phyloP scores from a whole-genome alignment of 2,888 invertebrate species.

The Silvanus unidentatus region DNA sequence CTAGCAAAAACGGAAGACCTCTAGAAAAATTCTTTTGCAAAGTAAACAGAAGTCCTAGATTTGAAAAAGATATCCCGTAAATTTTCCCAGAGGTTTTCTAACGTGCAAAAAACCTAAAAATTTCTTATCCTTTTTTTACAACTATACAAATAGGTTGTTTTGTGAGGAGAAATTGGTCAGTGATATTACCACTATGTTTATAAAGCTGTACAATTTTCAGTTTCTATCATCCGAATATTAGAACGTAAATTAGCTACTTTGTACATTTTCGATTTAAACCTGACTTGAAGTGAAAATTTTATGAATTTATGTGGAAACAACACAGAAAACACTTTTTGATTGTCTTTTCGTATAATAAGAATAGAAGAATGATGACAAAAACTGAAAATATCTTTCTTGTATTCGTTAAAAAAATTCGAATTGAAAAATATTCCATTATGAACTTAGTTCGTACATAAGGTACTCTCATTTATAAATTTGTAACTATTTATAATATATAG shows the following conservation, averaged over 20 bases:
- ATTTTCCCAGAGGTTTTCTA: conserved; percentile 5
- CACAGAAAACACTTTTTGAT: no score
- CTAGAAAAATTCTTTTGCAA: conserved; percentile 13
- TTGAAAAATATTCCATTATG: not conserved
- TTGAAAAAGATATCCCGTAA: no score
- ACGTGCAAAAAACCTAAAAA: conserved; percentile 11
- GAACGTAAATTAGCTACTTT: conserved; percentile 5
- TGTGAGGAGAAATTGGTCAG: conserved; percentile 41
- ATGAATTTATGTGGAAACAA: no score
- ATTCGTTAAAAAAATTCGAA: no score
- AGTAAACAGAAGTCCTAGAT: no score
- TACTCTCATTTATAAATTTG: conserved; percentile 18
- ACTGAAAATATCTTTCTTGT: conserved; percentile 15
- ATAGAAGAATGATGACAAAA: conserved; percentile 9
- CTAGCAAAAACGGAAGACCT: conserved; percentile 11
- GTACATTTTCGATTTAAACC: conserved; percentile 10
- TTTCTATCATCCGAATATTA: conserved; percentile 26
- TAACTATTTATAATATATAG: conserved; percentile 16
- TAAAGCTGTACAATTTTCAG: conserved; percentile 21
- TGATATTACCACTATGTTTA: conserved; percentile 30
- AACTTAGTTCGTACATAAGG: conserved; percentile 1
- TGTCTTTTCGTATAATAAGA: no score
- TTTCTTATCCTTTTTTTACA: conserved; percentile 21
- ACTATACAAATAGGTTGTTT: conserved; percentile 32
- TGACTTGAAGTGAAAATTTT: conserved; percentile 1